Base-by-base conservation (phyloP, 2,113 vertebrate species). In the Lepidothrix coronata region DNA sequence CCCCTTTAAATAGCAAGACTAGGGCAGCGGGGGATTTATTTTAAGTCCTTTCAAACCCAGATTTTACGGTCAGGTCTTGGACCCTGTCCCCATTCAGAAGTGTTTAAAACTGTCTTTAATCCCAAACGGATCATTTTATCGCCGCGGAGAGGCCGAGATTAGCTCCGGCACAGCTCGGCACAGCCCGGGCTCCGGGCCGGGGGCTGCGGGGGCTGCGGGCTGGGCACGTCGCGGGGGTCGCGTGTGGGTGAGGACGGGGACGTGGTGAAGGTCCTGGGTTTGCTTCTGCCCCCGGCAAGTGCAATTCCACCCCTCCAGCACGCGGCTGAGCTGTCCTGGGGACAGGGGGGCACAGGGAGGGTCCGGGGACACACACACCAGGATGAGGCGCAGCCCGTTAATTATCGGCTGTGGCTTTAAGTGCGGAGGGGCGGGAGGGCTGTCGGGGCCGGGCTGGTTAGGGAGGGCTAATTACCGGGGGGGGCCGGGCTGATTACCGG, bases 11-110 rank as follows among this genome's bases (percentile, higher is more conserved):
- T 78, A 92, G 92, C 86, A 51, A 67, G 96, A 43, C 79, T 17
- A 71, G 91, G 93, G 88, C 95, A 91, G 63, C 1, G 5, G 27
- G 75, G 93, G 92, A 96, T 96, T 97, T 97, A 95, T 74, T 94
- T 90, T 90, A 96, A 97, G 59, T 87, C 72, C 67, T 94, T 94
- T 92, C 78, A 73, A 89, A 90, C 72, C 76, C 61, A 85, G 92
- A 95, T 94, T 95, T 93, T 88, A 88, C 4, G 61, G 78, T 91
- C 88, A 71, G 78, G 85, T 82, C 88, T 74, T 31, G 93, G 88
- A 49, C 95, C 75, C 83, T 68, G 75, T 81, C 46, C 52, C 46
- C 82, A 49, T 91, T 91, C 75, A 92, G 59, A 52, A 91, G 59
- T 14, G 63, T 93, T 94, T 72, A 74, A 77, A 88, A 55, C 24